Evolutionary conservation across 2,888 invertebrate species (phyloP).

Genomic region (Platerodrilus igneus): DNA sequence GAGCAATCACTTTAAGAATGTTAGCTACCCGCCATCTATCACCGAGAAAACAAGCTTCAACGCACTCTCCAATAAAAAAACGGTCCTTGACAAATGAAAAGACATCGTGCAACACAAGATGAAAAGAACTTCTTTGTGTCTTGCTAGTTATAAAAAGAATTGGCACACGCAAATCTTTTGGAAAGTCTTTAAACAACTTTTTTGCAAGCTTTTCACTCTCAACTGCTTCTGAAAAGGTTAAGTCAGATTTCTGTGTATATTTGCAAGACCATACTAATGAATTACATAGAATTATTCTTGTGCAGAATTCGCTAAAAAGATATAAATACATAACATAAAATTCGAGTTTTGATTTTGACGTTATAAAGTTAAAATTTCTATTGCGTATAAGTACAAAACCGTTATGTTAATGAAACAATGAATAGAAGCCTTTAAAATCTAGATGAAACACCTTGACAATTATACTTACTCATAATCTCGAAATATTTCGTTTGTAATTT

Average conservation of each 20-base stretch:
- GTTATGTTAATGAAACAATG: conserved; percentile 35
- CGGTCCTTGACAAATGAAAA: conserved; percentile 82
- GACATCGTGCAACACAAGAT: conserved; percentile 84
- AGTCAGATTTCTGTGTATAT: conserved; percentile 83
- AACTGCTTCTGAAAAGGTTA: conserved; percentile 92
- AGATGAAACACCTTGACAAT: conserved; percentile 10
- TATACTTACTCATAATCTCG: conserved; percentile 97
- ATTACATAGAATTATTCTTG: conserved; percentile 91
- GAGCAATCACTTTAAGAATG: conserved; percentile 64
- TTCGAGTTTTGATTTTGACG: no score
- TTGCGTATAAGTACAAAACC: conserved; percentile 35
- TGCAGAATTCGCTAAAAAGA: conserved; percentile 93
- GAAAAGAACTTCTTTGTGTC: conserved; percentile 77
- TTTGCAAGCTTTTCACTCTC: conserved; percentile 83
- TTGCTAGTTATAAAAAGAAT: conserved; percentile 74
- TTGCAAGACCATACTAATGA: conserved; percentile 97
- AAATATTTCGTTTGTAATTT: conserved; percentile 94
- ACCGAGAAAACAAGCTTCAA: conserved; percentile 66
- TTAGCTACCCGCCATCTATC: conserved; percentile 69
- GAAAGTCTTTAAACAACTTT: conserved; percentile 74
- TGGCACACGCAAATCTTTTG: conserved; percentile 74
- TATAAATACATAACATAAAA: conserved; percentile 34
- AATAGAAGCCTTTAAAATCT: conserved; percentile 7
- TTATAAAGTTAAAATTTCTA: background rate
- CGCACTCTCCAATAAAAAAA: conserved; percentile 85